Evolutionary conservation across 2,797 vertebrate genomes (phyloP).

Genomic region (Tadarida brasiliensis): DNA sequence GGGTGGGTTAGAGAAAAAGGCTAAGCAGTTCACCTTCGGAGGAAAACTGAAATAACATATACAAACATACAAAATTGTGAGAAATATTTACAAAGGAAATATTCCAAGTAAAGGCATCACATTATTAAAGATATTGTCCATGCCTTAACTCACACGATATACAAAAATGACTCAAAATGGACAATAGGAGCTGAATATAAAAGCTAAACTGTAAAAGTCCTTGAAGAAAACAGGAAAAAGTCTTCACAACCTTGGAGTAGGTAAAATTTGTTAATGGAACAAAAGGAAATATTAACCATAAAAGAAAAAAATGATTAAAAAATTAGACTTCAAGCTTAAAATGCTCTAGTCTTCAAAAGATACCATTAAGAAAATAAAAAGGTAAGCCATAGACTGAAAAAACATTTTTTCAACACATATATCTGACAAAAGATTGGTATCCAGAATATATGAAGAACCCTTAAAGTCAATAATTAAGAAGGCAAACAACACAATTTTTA

Average conservation of each 20-base stretch:
- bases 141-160: not conserved
- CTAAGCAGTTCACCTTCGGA: not conserved
- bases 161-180: constrained; percentile 29
- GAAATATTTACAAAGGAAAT: constrained; percentile 31
- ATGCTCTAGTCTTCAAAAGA: not conserved
- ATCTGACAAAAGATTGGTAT: not conserved
- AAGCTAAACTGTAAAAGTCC: not conserved
- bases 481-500: not conserved
- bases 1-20: not conserved
- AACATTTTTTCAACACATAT: not conserved
- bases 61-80: not conserved
- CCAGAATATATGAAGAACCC: constrained; percentile 11
- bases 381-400: not conserved
- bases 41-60: not conserved
- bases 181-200: not conserved
- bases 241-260: not conserved
- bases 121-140: constrained; percentile 47
- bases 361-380: constrained; percentile 26
- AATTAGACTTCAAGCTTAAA: constrained; percentile 16
- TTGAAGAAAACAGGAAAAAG: constrained; percentile 35
- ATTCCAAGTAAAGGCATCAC: constrained; percentile 5
- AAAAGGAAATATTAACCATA: constrained; percentile 27
- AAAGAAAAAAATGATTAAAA: not conserved
- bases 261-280: constrained; percentile 37
- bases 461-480: constrained; percentile 9